Conservation (phyloP, 2,113 vertebrate genomes). For the Proteles cristata region DNA sequence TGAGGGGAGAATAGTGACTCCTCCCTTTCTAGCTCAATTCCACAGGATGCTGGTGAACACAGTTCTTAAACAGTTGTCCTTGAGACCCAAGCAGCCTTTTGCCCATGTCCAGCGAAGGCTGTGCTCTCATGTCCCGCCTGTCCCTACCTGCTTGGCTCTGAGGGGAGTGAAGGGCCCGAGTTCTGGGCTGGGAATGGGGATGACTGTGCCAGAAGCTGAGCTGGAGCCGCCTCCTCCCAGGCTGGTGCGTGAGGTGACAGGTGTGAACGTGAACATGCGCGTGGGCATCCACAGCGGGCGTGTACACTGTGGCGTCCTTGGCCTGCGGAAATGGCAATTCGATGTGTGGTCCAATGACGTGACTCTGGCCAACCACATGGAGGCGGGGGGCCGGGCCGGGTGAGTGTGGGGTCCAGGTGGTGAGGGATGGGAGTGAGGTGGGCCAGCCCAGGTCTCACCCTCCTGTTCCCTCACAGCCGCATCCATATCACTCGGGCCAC, state of each 20-base stretch:
- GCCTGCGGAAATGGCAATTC: slow-evolving; percentile 98
- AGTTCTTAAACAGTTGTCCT: not conserved
- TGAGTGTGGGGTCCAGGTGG: slow-evolving; percentile 77
- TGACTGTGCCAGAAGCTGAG: slow-evolving; percentile 1
- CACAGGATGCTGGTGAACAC: not conserved
- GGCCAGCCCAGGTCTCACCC: not conserved
- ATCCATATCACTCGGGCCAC: slow-evolving; percentile 98
- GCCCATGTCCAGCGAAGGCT: not conserved
- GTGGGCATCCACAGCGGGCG: slow-evolving; percentile 98
- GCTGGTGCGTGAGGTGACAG: slow-evolving; percentile 96
- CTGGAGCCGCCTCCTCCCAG: slow-evolving; percentile 76
- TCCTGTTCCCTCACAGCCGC: slow-evolving; percentile 83
- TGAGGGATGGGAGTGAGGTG: not conserved
- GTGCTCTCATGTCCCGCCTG: not conserved
- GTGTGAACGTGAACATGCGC: slow-evolving; percentile 99
- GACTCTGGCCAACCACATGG: slow-evolving; percentile 98
- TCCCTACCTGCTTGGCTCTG: not conserved
- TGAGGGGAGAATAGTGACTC: not conserved
- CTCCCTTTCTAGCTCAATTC: not conserved
- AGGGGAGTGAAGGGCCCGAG: not conserved
- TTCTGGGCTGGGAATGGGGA: not conserved
- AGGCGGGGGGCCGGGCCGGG: slow-evolving; percentile 96
- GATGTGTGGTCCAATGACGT: slow-evolving; percentile 99
- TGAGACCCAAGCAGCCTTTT: not conserved
- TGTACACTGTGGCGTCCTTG: slow-evolving; percentile 96